Conservation (phyloP, 2,797 vertebrate genomes). For the Coregonus ussuriensis region DNA sequence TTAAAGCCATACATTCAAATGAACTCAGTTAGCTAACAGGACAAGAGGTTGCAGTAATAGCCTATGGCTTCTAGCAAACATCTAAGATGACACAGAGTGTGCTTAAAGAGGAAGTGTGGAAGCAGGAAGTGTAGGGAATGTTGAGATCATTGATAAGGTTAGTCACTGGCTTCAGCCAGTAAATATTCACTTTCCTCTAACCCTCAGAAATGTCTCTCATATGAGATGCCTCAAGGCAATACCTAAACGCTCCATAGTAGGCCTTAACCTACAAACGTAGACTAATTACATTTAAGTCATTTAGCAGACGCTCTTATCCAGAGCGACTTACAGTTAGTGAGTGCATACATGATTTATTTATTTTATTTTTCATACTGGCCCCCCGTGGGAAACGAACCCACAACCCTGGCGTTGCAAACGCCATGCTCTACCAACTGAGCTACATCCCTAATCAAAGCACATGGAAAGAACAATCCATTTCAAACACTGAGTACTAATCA, state of each 20-base stretch:
- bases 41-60: background rate
- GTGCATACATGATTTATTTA: too few relatives aligned
- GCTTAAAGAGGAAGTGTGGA: background rate
- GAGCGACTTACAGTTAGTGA: too few relatives aligned
- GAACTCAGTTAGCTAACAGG: too few relatives aligned
- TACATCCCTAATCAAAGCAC: background rate
- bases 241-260: background rate
- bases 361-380: too few relatives aligned
- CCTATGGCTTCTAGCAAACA: background rate
- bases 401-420: too few relatives aligned
- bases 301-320: too few relatives aligned
- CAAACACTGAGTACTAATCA: background rate
- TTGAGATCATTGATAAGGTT: background rate
- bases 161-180: background rate
- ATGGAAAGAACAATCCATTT: background rate
- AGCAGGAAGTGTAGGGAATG: background rate
- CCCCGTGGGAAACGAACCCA: too few relatives aligned
- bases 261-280: background rate
- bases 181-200: too few relatives aligned
- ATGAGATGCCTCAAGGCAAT: background rate
- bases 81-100: background rate
- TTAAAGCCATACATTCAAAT: too few relatives aligned
- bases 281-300: too few relatives aligned
- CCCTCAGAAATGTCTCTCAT: background rate
- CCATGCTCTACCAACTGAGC: too few relatives aligned